Base-by-base conservation (phyloP, 2,113 vertebrate species). In the Caranx ignobilis region DNA sequence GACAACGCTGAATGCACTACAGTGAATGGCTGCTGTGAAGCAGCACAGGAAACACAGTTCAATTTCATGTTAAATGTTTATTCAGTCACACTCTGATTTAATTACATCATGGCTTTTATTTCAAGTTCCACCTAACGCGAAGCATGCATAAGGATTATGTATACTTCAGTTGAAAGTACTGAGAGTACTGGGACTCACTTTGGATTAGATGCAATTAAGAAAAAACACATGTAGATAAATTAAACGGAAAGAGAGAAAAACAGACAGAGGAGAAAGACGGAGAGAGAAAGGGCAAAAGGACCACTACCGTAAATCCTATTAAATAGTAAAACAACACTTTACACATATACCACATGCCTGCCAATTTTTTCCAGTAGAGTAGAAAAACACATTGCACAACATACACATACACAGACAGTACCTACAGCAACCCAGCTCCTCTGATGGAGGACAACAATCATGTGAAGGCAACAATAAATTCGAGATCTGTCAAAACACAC, bases 301-400 rank as follows among this genome's bases (percentile, higher is more conserved):
- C 3, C 5, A 9, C 11, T 10, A 50, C 41, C 3, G 37, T 77
- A 41, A 65, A 83, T 68, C 37, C 26, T 1, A 41, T 64, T 21
- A 16, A 41, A 21, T 5, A 71, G 18, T 16, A 11, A 39, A 60
- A 61, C 8, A 67, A 48, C 32, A 48, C 19, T 12, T 65, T 26
- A 37, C 50, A 70, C 3, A 77, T 3, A n/a, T 3, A 48, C 13
- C 16, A 43, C 12, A 34, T 50, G 15, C 35, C 61, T 55, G 59
- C 54, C 71, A 84, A 55, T 37, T 26, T 6, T 47, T 56, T 55
- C 64, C 63, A 78, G 11, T 18, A 10, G 54, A 82, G 52, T 73
- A 72, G 11, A 67, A 55, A 60, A 78, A 76, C 21, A 66, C 5
- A 54, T 71, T 41, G 70, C 54, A 55, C 66, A 75, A 73, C 21